phyloP scores from a whole-genome alignment of 2,113 vertebrate genomes.

The Sterrhoptilus dennistouni region DNA sequence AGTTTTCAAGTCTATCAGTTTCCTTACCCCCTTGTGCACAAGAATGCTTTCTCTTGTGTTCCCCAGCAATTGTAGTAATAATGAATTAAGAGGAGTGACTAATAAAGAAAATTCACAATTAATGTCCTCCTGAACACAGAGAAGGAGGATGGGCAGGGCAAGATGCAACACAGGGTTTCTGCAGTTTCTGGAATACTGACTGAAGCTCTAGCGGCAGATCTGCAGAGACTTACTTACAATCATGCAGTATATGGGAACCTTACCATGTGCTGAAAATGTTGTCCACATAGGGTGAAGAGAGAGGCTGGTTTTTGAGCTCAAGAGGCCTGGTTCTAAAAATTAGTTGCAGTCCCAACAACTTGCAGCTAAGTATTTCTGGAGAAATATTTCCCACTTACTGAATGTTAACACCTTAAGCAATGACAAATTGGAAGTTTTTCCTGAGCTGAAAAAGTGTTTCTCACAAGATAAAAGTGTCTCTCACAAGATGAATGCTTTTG shows the following conservation, averaged over 20 bases:
- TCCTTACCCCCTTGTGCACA: background rate
- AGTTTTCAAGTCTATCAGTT: background rate
- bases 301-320: background rate
- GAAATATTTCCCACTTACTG: background rate
- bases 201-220: background rate
- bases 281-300: background rate
- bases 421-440: background rate
- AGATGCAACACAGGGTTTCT: background rate
- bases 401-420: background rate
- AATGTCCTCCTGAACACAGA: background rate
- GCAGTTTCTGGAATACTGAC: background rate
- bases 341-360: background rate
- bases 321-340: background rate
- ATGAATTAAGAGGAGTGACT: background rate
- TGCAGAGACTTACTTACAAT: background rate
- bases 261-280: background rate
- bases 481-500: background rate
- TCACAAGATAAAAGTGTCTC: background rate
- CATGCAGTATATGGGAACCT: fast-evolving
- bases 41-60: background rate
- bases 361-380: background rate
- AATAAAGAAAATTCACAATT: background rate
- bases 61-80: background rate
- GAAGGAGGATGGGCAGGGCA: background rate
- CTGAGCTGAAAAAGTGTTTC: background rate